Base-by-base conservation (phyloP, 2,797 vertebrate genomes). In the Mormyrops boulengeri region DNA sequence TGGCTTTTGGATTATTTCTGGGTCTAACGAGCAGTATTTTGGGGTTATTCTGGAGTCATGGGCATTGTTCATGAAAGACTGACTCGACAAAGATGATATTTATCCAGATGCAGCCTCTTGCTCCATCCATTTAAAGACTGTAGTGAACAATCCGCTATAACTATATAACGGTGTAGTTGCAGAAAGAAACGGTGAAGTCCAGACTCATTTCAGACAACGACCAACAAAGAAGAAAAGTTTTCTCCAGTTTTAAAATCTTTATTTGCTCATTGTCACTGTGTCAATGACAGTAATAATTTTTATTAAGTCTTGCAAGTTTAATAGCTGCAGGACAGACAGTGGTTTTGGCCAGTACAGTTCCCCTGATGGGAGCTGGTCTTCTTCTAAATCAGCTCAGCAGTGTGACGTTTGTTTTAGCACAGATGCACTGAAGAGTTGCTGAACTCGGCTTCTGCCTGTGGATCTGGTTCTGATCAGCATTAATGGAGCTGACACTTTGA, bases 341-440 rank as follows among this genome's bases (percentile, higher is more conserved):
- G 50, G 8, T 89, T 92, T 92, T 73, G 88, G 88, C 12, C 87
- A 89, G 50, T 91, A 92, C 89, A 90, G 87, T 57, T 88, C 92
- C 60, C 93, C 92, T 88, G 93, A 93, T 34, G 93, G 92, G 88
- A 93, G 92, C 17, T 92, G 93, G 92, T 93, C 92, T 91, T 94
- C 93, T 91, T 94, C 93, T 8, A 94, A 94, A 91, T 89, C 93
- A 90, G 92, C 92, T 89, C 93, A 95, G 88, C 93, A 94, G 91
- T 94, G 94, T 89, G 93, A 95, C 82, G 92, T 94, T 85, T 94
- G 93, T 91, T 94, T 95, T 92, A 94, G 91, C 19, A 93, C 93
- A 11, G 93, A 94, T 90, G 93, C 93, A 3, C 77, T 94, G 47
- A 93, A 94, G 92, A 93, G 49, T 93, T 30, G 26, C 26, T 30